Evolutionary conservation across 2,797 vertebrate genomes (phyloP).

Genomic region (Cottoperca gobio): DNA sequence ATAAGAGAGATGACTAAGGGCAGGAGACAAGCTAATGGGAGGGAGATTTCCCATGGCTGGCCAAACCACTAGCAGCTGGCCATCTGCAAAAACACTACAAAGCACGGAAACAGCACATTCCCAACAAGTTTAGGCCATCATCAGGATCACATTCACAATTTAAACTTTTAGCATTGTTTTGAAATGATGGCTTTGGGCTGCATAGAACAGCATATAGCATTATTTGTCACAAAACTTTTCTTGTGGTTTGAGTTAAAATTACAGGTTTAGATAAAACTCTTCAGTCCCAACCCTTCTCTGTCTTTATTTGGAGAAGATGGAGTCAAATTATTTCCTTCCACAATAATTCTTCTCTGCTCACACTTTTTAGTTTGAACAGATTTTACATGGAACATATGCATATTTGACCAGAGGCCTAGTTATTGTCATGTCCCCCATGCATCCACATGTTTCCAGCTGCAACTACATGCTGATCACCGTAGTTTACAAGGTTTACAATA

Average conservation of each 20-base stretch:
- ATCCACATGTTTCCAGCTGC: too few relatives aligned
- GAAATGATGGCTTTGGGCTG: slow-evolving; percentile 18
- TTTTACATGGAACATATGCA: not conserved
- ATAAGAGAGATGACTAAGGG: slow-evolving; percentile 81
- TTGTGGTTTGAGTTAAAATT: slow-evolving; percentile 41
- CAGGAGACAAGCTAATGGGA: slow-evolving; percentile 81
- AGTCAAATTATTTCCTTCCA: slow-evolving; percentile 18
- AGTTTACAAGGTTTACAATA: too few relatives aligned
- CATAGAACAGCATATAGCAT: not conserved
- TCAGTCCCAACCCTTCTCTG: slow-evolving; percentile 10
- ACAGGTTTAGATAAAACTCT: slow-evolving; percentile 17
- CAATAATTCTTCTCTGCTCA: not conserved
- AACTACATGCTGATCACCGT: too few relatives aligned
- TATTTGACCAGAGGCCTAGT: not conserved
- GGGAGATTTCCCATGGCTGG: slow-evolving; percentile 76
- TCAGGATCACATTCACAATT: slow-evolving; percentile 34
- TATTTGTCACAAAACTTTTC: slow-evolving; percentile 41
- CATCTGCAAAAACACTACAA: slow-evolving; percentile 83
- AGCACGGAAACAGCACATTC: slow-evolving; percentile 65
- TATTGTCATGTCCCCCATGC: too few relatives aligned
- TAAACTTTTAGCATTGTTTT: slow-evolving; percentile 23
- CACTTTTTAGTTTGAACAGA: not conserved
- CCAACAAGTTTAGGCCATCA: slow-evolving; percentile 48
- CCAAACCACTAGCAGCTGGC: slow-evolving; percentile 77
- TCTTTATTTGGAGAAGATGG: slow-evolving; percentile 24